Evolutionary conservation across 2,797 vertebrate genomes (phyloP), one percentile per base, ranked within the genome.

Genomic region (Danio tinwini): DNA sequence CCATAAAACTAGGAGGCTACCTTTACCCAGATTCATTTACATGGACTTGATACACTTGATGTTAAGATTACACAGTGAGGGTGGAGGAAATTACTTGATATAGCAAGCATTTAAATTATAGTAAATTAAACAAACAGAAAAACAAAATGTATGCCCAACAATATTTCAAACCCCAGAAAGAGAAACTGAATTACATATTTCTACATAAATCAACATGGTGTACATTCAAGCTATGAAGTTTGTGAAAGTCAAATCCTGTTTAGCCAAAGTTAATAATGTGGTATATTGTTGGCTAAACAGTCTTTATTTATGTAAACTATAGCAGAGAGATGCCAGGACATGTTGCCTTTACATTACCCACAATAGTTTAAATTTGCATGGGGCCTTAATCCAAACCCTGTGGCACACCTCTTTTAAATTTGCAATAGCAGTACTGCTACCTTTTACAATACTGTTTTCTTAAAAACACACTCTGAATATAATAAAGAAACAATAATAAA

Each of bases 221-320:
- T 87, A 92, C 91, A 87, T 84, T 85, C 82, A 94, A 92, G 90
- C 91, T 92, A 85, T 88, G 89, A 74, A 89, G 85, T 84, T 73
- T 92, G 91, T 91, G 90, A 91, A 92, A 93, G 91, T 84, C 78
- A 91, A 94, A 94, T 93, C 92, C 92, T 92, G 93, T 93, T 94
- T 90, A 86, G 5, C 40, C 83, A 88, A 86, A 8, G 49, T 47
- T 79, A 71, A 78, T 79, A 63, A 72, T 55, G 21, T 63, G 50
- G 58, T 64, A 82, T 61, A 58, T 29, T 81, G 67, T 58, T 72
- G 74, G 37, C 58, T 67, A 70, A 71, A 63, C 64, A 80, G 74
- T 52, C 45, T 17, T 17, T 40, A 70, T 76, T 64, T 29, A 56
- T 77, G 50, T 67, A 61, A 58, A 58, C 75, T 73, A 65, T 44